phyloP scores from a whole-genome alignment of 1,140 invertebrate genomes.

The Cydia splendana region DNA sequence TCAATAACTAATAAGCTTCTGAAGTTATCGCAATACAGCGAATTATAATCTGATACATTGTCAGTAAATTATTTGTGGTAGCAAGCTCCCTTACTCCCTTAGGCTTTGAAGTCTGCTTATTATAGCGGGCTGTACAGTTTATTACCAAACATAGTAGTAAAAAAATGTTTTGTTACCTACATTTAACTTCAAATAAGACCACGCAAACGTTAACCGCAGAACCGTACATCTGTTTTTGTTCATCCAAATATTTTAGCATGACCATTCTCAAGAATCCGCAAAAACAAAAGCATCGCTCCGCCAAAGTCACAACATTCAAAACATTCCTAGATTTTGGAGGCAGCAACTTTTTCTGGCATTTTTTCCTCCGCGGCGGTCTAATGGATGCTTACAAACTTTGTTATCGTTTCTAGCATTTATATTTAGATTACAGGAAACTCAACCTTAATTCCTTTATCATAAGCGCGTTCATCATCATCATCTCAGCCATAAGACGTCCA shows the following conservation, averaged over 20 bases:
- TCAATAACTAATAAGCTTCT: no score
- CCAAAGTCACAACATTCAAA: conserved; percentile 11
- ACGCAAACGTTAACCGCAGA: not conserved
- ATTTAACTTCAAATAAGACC: no score
- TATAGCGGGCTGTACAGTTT: no score
- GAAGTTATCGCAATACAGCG: no score
- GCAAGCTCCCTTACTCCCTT: no score
- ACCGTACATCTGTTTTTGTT: not conserved
- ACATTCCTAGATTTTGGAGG: conserved; percentile 13
- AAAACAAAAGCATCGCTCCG: not conserved
- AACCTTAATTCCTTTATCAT: not conserved
- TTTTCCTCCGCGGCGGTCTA: conserved; percentile 4
- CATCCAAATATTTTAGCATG: not conserved
- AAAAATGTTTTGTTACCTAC: no score
- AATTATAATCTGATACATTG: no score
- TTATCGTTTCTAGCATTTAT: conserved; percentile 4
- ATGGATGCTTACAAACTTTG: conserved; percentile 9
- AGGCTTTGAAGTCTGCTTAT: no score
- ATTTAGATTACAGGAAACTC: not conserved
- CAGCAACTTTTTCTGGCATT: not conserved
- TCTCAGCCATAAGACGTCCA: no score
- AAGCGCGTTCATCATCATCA: no score
- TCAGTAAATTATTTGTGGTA: no score
- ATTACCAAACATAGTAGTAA: no score
- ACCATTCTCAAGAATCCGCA: conserved; percentile 5